These are phyloP conservation scores for Fragum whitleyi DNA, from an alignment of 2,888 invertebrate species.

Conservation along the genomic window DNA sequence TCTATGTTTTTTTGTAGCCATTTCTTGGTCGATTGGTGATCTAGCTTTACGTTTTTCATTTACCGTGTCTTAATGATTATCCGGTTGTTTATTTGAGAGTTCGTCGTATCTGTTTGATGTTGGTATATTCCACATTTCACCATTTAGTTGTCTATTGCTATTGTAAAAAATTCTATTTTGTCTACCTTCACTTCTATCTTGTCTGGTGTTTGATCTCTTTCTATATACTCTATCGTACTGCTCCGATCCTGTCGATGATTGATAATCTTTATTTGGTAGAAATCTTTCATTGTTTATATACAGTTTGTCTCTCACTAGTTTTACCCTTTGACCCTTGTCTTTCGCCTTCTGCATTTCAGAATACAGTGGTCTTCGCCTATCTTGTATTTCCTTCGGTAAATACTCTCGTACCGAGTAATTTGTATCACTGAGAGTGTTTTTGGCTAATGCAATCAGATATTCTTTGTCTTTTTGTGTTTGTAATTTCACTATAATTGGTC, in stretches of 20 bases:
- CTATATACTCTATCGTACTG: not conserved
- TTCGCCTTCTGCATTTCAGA: slow-evolving; percentile 20
- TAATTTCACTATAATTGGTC: slow-evolving; percentile 16
- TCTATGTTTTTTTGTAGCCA: not conserved
- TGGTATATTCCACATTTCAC: not conserved
- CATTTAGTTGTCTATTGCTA: not conserved
- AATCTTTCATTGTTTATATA: slow-evolving; percentile 7
- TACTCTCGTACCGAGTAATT: not conserved
- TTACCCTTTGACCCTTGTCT: not conserved
- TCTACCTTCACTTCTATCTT: not conserved
- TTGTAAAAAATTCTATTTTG: slow-evolving; percentile 3
- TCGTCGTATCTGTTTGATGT: not conserved
- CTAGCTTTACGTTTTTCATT: not conserved
- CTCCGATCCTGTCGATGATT: not conserved
- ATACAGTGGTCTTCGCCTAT: slow-evolving; percentile 22
- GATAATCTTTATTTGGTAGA: not conserved
- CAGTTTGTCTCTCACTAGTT: slow-evolving; percentile 13
- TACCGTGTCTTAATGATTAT: not conserved
- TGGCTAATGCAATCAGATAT: not conserved
- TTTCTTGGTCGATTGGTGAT: not conserved
- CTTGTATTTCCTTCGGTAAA: slow-evolving; percentile 17
- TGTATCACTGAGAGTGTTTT: not conserved
- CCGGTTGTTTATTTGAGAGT: not conserved
- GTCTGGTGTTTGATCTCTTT: not conserved
- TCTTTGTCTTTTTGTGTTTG: not conserved